Evolutionary conservation across 2,888 invertebrate species (phyloP), one percentile per base, ranked within the genome.

Genomic region (Ryuthela nishihirai): DNA sequence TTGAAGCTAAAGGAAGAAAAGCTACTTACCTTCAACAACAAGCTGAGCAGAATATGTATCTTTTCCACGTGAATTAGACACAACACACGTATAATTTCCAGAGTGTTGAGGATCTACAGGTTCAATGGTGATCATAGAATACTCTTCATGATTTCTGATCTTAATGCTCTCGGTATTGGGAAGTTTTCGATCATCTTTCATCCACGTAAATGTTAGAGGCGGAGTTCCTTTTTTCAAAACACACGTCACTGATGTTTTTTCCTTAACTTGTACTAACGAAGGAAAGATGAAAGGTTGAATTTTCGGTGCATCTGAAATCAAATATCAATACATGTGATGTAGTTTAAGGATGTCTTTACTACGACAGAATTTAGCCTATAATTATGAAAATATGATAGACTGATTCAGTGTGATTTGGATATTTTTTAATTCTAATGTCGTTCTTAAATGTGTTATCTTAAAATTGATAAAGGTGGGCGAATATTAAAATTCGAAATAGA

Each of bases 11-110:
- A n/a, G n/a, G n/a, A n/a, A n/a, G n/a, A n/a, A n/a, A n/a, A n/a
- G n/a, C n/a, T n/a, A n/a, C 45, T 50, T 25, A 63, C 54, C 49
- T 60, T n/a, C 45, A 6, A 60, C 60, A 24, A 54, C n/a, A 6
- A 60, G 43, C n/a, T 50, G 1, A 12, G 46, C 36, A 15, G 60
- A 60, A 25, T 50, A 46, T 18, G 42, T 54, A 9, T 34, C 54
- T 7, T 26, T 26, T 34, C 54, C 54, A 21, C 21, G 18, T 1
- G 39, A 10, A 45, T 54, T 60, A n/a, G 34, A 46, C n/a, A 49
- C 49, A 0, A 49, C 46, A 25, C 60, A 60, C 0, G 54, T 54
- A 21, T 60, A 60, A 26, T 60, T 60, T n/a, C 60, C 60, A 2
- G 52, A 34, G 2, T 52, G 43, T 4, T n/a, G 21, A 6, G 39